Conservation (phyloP, 2,888 invertebrate species). For the Pachymerium ferrugineum region DNA sequence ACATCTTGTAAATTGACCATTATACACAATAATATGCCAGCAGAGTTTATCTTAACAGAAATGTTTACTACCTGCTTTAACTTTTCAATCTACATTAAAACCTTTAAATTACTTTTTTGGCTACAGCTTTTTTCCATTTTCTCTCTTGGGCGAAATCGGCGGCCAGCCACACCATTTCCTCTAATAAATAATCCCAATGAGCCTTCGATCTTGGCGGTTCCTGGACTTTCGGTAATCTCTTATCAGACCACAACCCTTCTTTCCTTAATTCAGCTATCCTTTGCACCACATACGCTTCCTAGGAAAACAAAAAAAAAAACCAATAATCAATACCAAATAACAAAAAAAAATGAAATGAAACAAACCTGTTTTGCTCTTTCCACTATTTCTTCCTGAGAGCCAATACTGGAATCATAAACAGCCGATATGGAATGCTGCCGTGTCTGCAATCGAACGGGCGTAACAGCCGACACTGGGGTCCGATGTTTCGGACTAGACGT, state of each 20-base stretch:
- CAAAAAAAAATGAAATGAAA: conserved; percentile 22
- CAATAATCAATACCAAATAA: background rate
- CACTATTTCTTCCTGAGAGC: conserved; percentile 67
- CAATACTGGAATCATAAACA: conserved; percentile 46
- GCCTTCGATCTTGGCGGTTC: conserved; percentile 85
- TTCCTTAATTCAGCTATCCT: conserved; percentile 85
- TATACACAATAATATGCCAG: too few species aligned
- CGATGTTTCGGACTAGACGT: conserved; percentile 42
- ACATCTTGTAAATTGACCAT: too few species aligned
- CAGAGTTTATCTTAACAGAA: too few species aligned
- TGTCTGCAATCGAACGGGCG: conserved; percentile 35
- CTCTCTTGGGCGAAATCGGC: conserved; percentile 96
- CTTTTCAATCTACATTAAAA: too few species aligned
- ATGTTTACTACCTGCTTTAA: background rate
- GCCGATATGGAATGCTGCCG: conserved; percentile 43
- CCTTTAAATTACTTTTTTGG: conserved; percentile 63
- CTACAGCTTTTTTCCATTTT: conserved; percentile 94
- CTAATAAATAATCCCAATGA: conserved; percentile 97
- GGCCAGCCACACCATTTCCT: conserved; percentile 98
- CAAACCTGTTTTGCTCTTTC: conserved; percentile 73
- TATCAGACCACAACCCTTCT: conserved; percentile 91
- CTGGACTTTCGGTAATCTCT: conserved; percentile 82
- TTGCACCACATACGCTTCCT: conserved; percentile 90
- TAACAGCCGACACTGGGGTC: conserved; percentile 40
- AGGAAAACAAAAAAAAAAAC: conserved; percentile 35